phyloP scores from a whole-genome alignment of 2,888 invertebrate species.

The Brachycybe producta region DNA sequence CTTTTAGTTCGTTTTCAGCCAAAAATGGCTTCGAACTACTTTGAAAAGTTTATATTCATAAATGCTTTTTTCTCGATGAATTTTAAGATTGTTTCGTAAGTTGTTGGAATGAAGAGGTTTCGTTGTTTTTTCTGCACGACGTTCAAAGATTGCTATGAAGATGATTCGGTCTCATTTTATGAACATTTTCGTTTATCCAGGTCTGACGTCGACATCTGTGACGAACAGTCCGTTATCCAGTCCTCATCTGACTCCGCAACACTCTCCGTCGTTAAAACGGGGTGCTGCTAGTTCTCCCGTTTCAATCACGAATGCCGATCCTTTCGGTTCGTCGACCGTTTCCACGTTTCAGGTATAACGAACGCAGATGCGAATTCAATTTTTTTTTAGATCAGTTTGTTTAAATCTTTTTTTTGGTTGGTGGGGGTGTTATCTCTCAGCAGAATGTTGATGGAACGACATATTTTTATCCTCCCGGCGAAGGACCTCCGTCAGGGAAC shows the following conservation, averaged over 20 bases:
- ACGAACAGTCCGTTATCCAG: constrained; percentile 17
- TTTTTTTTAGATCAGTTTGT: too few relatives aligned
- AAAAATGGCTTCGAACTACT: too few relatives aligned
- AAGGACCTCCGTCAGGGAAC: constrained; percentile 25
- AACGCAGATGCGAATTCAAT: neutral
- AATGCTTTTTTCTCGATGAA: too few relatives aligned
- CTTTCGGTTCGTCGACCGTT: constrained; percentile 9
- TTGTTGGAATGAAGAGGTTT: too few relatives aligned
- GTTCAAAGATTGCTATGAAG: too few relatives aligned
- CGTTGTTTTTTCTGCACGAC: too few relatives aligned
- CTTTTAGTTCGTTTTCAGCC: too few relatives aligned
- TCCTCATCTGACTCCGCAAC: constrained; percentile 23
- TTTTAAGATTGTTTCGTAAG: too few relatives aligned
- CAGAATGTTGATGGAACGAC: constrained; percentile 67
- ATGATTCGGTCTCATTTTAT: too few relatives aligned
- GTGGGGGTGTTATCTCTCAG: too few relatives aligned
- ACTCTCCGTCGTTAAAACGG: constrained; percentile 22
- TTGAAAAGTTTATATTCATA: too few relatives aligned
- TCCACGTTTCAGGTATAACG: constrained; percentile 4
- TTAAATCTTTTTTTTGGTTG: too few relatives aligned
- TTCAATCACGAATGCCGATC: constrained; percentile 4
- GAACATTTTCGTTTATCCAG: constrained; percentile 1
- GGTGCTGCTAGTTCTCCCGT: constrained; percentile 22
- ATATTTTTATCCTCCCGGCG: constrained; percentile 58
- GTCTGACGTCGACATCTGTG: constrained; percentile 10